Base-by-base conservation (phyloP, 2,888 invertebrate species). In the Syrphus vitripennis region DNA sequence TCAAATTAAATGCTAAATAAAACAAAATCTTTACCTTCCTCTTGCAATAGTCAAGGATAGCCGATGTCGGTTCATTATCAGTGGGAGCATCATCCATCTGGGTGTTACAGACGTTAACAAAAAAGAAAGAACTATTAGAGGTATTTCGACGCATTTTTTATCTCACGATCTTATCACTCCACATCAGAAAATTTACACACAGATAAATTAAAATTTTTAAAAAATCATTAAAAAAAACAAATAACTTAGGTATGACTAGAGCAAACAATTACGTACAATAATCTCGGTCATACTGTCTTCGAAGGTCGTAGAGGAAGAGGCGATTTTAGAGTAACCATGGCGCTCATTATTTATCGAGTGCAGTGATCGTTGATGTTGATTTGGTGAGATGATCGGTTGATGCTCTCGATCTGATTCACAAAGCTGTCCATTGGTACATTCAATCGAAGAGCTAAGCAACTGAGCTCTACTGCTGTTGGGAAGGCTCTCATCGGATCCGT, bases 11-110 rank as follows among this genome's bases (percentile, higher is more conserved):
- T n/a, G 42, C n/a, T 12, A 10, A 34, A 24, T 24, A 5, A 4
- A 12, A 26, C 14, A 16, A 10, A 53, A 9, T 16, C 9, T 76
- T 75, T 90, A 94, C 94, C 93, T 96, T 96, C 74, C 94, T 94
- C 93, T 97, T 96, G 93, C 97, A 97, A 90, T 96, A 96, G 91
- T 95, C 95, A 90, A 97, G 93, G 88, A 97, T 95, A 10, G 96
- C 96, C 12, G 97, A 96, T 34, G 96, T 96, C 89, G 96, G 96
- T 82, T 95, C 95, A 84, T 94, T 94, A 90, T 96, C 96, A 0
- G 94, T 94, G 37, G 84, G 91, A 88, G 95, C 94, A 92, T 96
- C 95, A 81, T 95, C 95, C 88, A 95, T 95, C 95, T 96, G 87
- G 40, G 88, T 88, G 76, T 90, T 89, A 16, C 88, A 88, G 48